Base-by-base conservation (phyloP, 2,888 invertebrate genomes). In the Acanthoscelides obtectus region DNA sequence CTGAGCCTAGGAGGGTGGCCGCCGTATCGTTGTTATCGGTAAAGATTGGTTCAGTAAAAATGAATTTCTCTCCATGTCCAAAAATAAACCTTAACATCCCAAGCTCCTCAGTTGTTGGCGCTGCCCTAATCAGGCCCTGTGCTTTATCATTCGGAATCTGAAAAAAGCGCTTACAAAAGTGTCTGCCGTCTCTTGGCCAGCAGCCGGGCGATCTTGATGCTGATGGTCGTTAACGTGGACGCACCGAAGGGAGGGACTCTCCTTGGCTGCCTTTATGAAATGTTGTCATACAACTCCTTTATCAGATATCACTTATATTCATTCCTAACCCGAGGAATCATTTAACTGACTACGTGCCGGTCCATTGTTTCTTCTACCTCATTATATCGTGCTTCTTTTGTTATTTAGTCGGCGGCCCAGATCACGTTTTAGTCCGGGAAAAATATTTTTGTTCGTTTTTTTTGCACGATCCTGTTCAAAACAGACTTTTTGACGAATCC, bases 231-330 rank as follows among this genome's bases (percentile, higher is more conserved):
- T 45, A 45, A 45, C 45, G 45, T 45, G 45, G 17, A 67, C 20
- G 22, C 65, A 82, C 82, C 81, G 80, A 81, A 79, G 75, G 79
- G 78, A 78, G 78, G 76, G 82, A 80, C 81, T 82, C 80, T 83
- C 81, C 83, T 82, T 80, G 82, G 80, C 81, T 82, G 80, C 83
- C 81, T 83, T 82, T 80, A 83, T 84, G 83, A 84, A 83, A 84
- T 83, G 84, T 83, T 83, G 83, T 84, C 83, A 83, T 83, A 84
- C 83, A 84, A 82, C 79, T 79, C 75, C 75, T 77, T 83, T 84
- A 84, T 84, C 83, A 83, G 84, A 83, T 84, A 81, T 79, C 81
- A 79, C 22, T 22, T 22, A 67, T 67, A 22, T 22, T 67, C 45
- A 22, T 22, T 67, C 45, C 45, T 45, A 45, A 45, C 45, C 45